Base-by-base conservation (phyloP, 2,888 invertebrate species). In the Meloe dianella region DNA sequence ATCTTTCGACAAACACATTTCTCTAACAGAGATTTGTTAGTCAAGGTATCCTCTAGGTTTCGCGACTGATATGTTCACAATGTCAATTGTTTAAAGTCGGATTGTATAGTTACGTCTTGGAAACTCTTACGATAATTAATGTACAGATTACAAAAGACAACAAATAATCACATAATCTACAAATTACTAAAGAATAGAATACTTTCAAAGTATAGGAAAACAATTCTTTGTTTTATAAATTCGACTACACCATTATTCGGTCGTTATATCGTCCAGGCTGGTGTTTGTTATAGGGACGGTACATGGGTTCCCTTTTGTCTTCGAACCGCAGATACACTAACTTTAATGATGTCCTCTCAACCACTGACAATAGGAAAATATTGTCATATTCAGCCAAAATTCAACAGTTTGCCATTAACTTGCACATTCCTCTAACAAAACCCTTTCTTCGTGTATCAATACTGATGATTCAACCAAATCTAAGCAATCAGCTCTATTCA, bases 1-100 rank as follows among this genome's bases (percentile, higher is more conserved):
- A 82, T 82, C 82, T 80, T 79, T 78, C 76, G 73, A 76, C 80
- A 80, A 78, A 78, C 81, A 81, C 78, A 77, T 80, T 78, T 79
- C 74, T 74, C 67, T 74, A 66, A 70, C 67, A 67, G 71, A 68
- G 71, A 75, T 74, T 77, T 75, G 76, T 78, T 72, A 75, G 75
- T 74, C 71, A 73, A 47, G 73, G 75, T 75, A 73, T 71, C 72
- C 73, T 75, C 74, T 70, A 74, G 69, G 73, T 76, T 73, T 71
- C 74, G 73, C 73, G 73, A 73, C 69, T 78, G 75, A 77, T 78
- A 78, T 76, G 77, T 76, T 78, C 77, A 78, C 78, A 79, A 79
- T 77, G 75, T 78, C 79, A 75, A 79, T 80, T 78, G 78, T 78
- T 69, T 77, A 65, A 70, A 72, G 60, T 65, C 54, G 63, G 67